Conservation (phyloP, 64 coral and sea anemone genomes). For the Hydrozoanthus tunicans region DNA sequence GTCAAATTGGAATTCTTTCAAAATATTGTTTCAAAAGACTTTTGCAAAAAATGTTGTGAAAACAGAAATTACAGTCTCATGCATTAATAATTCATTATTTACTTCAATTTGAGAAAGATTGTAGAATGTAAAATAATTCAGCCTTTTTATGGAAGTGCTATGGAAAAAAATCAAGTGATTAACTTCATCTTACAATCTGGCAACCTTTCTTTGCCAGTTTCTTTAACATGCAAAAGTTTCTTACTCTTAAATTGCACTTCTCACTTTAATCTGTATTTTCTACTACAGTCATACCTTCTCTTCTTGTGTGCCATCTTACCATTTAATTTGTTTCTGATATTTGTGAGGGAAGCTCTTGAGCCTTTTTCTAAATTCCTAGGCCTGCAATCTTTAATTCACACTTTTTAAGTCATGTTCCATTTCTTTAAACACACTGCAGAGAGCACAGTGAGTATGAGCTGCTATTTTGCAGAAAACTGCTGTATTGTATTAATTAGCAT, state of each 20-base stretch:
- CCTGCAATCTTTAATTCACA: not conserved
- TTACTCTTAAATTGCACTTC: too few relatives aligned
- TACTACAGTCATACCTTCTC: too few relatives aligned
- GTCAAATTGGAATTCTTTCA: constrained; percentile 31
- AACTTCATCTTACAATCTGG: not conserved
- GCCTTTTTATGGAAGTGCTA: not conserved
- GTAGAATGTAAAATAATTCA: constrained; percentile 3
- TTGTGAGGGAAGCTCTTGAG: not conserved
- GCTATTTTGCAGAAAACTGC: not conserved
- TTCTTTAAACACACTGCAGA: not conserved
- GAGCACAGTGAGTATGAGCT: not conserved
- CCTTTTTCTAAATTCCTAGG: not conserved
- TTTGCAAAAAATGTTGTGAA: constrained; percentile 28
- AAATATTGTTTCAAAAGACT: constrained; percentile 7
- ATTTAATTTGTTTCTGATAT: not conserved
- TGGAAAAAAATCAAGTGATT: constrained; percentile 15
- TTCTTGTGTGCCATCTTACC: too few relatives aligned
- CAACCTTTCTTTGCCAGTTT: constrained; percentile 19
- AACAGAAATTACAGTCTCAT: not conserved
- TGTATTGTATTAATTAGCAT: not conserved
- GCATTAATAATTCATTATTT: not conserved
- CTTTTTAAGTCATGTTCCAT: not conserved
- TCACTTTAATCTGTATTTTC: too few relatives aligned
- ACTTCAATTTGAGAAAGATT: constrained; percentile 1
- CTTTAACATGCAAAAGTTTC: not conserved